Evolutionary conservation across 2,113 vertebrate species (phyloP).

Genomic region (Onychostruthus taczanowskii): DNA sequence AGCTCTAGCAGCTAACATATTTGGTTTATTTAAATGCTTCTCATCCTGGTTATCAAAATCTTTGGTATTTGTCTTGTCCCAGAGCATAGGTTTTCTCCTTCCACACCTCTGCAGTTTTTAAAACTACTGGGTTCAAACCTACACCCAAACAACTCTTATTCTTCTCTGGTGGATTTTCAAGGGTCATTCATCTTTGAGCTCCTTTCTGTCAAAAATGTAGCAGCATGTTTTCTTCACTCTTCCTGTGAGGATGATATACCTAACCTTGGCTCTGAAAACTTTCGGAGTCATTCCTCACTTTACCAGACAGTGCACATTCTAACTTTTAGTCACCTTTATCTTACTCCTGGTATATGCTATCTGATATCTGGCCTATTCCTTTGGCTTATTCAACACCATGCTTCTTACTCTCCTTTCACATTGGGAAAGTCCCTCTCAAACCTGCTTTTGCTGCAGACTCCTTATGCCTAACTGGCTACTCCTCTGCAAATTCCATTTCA

Average conservation of each 20-base stretch:
- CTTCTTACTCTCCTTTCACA: background rate
- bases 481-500: background rate
- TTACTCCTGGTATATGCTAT: background rate
- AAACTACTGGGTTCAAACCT: background rate
- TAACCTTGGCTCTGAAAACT: background rate
- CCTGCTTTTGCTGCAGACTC: background rate
- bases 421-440: background rate
- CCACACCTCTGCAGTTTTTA: background rate
- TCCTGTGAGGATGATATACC: background rate
- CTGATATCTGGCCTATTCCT: background rate
- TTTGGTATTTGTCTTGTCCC: background rate
- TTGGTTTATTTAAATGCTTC: background rate
- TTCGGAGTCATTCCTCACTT: background rate
- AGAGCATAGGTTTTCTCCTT: background rate
- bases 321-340: background rate
- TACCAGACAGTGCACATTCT: background rate
- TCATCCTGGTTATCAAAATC: background rate
- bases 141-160: background rate
- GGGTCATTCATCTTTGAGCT: background rate
- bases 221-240: background rate
- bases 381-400: background rate
- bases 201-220: background rate
- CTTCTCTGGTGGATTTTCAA: background rate
- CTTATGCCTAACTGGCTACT: background rate
- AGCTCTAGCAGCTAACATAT: background rate